Base-by-base conservation (phyloP, 1,140 invertebrate genomes). In the Lepidurus apus region DNA sequence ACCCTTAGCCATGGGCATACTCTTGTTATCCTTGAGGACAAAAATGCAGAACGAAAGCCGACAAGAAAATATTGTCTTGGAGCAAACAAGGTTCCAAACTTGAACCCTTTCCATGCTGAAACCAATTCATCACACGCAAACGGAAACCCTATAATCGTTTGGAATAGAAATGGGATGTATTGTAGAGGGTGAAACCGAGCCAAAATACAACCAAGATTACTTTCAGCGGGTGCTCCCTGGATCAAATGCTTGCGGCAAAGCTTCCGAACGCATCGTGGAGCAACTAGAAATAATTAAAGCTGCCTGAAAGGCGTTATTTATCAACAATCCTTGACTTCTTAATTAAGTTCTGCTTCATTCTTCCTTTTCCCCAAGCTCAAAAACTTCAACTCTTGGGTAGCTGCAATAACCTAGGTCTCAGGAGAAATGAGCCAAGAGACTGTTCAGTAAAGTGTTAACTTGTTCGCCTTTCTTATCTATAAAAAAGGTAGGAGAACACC, bases 181-280 rank as follows among this genome's bases (percentile, higher is more conserved):
- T 13, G 17, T n/a, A 21, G 53, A 65, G 21, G 13, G 53, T 21
- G 53, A 9, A 21, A 65, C 17, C 17, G 53, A 13, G 53, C 21
- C 34, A 34, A 2, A 34, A 34, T 34, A 34, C 3, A 34, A 65
- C 17, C 53, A 65, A 65, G 21, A 65, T 65, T 65, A 21, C 53
- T 65, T 65, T 65, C 53, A 65, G 53, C 53, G 53, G 53, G 53
- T 65, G 53, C 53, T 65, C 21, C 21, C 13, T 7, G 21, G 53
- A 65, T 65, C 53, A 65, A 65, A 65, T 21, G 21, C 9, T 65
- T n/a, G 17, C 53, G 53, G 53, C 53, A 65, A 65, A 65, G 53
- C 21, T 65, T 17, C 53, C 1, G 17, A 65, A 17, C 0, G 17
- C 53, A 21, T 65, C 53, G 9, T 21, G 17, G 17, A 65, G 21